Evolutionary conservation across 2,888 invertebrate genomes (phyloP), one percentile per base, ranked within the genome.

Genomic region (Lycocerus yunnanus): DNA sequence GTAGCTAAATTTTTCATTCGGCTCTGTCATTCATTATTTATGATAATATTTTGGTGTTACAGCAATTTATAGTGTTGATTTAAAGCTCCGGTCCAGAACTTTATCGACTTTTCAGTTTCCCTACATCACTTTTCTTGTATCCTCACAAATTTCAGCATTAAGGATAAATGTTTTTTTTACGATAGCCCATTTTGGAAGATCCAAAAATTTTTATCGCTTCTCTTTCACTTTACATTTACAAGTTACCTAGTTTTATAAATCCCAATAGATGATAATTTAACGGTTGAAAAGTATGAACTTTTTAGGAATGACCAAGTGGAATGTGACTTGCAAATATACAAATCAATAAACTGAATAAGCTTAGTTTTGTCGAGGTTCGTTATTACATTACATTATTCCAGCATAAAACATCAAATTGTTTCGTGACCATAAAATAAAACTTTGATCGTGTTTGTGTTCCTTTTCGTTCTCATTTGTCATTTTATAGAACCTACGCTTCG

Each of bases 371-470:
- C 66, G 71, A 63, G 68, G 72, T 75, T 68, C 69, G 66, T 75
- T 75, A 75, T 73, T 72, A 75, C 68, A 75, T 73, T 72, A 73
- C 72, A 68, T 65, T 72, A 69, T 73, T 73, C 72, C 67, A 43
- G n/a, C 43, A 75, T 72, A 60, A n/a, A 72, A 73, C 72, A 73
- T 73, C 72, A 73, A 75, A 75, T 75, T 75, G 75, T 75, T 75
- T 75, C 72, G 75, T 75, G 75, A 75, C 75, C 75, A 75, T 75
- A 75, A 75, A 75, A 75, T 75, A 75, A 75, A 75, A 75, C 75
- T 75, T 73, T 75, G 70, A 73, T 75, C 72, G 74, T 74, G 74
- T 77, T 72, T 74, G 74, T 74, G 74, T 77, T 77, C 74, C 72
- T 74, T 74, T 74, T 74, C 77, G 72, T 72, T 72, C 77, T 72